Evolutionary conservation across 1,140 invertebrate genomes (phyloP).

Genomic region (Amyelois transitella): DNA sequence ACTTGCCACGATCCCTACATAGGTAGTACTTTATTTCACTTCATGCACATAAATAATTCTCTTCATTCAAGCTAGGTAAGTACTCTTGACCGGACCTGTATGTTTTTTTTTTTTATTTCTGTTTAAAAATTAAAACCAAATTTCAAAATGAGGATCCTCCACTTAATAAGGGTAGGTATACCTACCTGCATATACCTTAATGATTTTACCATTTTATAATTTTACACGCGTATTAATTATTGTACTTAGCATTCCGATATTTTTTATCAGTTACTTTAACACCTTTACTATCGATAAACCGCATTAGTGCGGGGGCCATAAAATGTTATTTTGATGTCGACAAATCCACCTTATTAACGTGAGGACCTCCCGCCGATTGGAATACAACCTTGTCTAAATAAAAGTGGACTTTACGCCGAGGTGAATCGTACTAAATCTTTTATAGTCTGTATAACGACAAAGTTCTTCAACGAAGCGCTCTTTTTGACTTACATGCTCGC

Average conservation of each 20-base stretch:
- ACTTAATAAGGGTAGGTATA: no score
- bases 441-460: conserved; percentile 46
- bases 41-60: no score
- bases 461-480: conserved; percentile 40
- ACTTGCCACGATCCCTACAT: no score
- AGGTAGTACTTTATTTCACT: no score
- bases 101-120: no score
- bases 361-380: conserved; percentile 52
- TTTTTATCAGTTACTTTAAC: neutral
- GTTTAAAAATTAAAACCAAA: no score
- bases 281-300: conserved; percentile 35
- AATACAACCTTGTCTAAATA: conserved; percentile 49
- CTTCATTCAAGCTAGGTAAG: no score
- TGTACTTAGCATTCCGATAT: neutral
- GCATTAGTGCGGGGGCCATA: conserved; percentile 56
- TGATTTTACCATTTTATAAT: no score
- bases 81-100: no score
- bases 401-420: conserved; percentile 13
- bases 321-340: conserved; percentile 70
- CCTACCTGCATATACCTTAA: no score
- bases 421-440: conserved; percentile 36
- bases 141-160: no score
- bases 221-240: neutral
- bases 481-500: conserved; percentile 65
- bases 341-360: conserved; percentile 68